phyloP scores from a whole-genome alignment of 2,888 invertebrate species.

The Aleiodes leptofemur region DNA sequence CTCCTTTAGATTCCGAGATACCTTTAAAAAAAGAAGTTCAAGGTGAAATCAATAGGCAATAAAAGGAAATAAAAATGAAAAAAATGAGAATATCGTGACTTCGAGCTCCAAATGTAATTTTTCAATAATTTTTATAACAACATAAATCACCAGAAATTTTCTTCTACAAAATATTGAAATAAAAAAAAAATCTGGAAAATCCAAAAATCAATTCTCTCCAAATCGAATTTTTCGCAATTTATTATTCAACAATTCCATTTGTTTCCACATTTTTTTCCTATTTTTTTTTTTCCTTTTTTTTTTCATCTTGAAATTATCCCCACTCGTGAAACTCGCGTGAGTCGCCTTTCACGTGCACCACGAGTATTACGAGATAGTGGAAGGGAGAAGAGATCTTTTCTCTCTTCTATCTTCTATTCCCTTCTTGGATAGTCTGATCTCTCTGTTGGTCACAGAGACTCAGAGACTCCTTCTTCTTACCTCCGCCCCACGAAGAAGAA shows the following conservation, averaged over 20 bases:
- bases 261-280: slow-evolving; percentile 14
- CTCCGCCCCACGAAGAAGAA: not conserved
- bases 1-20: not conserved
- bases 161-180: no score
- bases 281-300: not conserved
- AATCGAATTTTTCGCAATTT: not conserved
- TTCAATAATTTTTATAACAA: no score
- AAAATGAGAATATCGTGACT: no score
- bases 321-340: slow-evolving; percentile 18
- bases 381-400: not conserved
- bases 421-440: not conserved
- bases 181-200: not conserved
- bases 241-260: slow-evolving; percentile 5
- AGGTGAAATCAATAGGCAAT: no score
- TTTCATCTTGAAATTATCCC: slow-evolving; percentile 29
- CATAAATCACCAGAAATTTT: no score
- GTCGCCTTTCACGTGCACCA: slow-evolving; percentile 64
- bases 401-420: not conserved
- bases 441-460: not conserved
- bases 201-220: not conserved
- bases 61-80: no score
- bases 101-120: no score
- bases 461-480: not conserved
- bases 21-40: no score
- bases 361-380: no score